Conservation (phyloP, 2,888 invertebrate species). For the Drosophila fulvimacula region DNA sequence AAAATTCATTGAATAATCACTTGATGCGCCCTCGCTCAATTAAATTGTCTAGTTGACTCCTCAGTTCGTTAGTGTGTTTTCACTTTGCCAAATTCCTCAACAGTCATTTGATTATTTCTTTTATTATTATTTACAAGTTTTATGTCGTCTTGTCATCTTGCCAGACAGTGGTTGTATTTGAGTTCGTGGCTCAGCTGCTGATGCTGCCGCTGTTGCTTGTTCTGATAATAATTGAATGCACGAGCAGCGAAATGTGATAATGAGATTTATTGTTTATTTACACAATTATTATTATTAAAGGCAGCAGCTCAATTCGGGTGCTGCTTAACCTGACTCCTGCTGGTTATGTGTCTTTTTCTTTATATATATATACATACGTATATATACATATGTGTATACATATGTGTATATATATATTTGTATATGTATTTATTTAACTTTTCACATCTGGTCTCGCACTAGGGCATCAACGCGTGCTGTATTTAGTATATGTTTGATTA, state of each 20-base stretch:
- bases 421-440: neutral
- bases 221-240: slow-evolving; percentile 74
- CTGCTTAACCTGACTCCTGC: slow-evolving; percentile 28
- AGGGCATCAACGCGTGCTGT: slow-evolving; percentile 34
- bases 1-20: too few species aligned
- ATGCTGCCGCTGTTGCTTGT: slow-evolving; percentile 20
- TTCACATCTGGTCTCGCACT: slow-evolving; percentile 7
- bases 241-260: slow-evolving; percentile 74
- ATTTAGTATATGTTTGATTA: slow-evolving; percentile 9
- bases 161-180: slow-evolving; percentile 26
- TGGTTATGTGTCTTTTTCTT: slow-evolving; percentile 20
- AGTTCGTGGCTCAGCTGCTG: slow-evolving; percentile 3
- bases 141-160: slow-evolving; percentile 13
- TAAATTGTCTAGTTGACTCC: neutral
- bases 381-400: neutral
- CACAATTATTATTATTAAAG: slow-evolving; percentile 63
- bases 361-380: neutral
- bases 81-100: neutral
- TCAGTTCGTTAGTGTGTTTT: neutral
- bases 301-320: slow-evolving; percentile 22
- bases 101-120: slow-evolving; percentile 16
- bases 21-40: too few species aligned
- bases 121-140: slow-evolving; percentile 40
- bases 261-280: slow-evolving; percentile 76
- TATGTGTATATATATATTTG: neutral